Conservation (phyloP, 1,140 invertebrate species). For the Cherax destructor region DNA sequence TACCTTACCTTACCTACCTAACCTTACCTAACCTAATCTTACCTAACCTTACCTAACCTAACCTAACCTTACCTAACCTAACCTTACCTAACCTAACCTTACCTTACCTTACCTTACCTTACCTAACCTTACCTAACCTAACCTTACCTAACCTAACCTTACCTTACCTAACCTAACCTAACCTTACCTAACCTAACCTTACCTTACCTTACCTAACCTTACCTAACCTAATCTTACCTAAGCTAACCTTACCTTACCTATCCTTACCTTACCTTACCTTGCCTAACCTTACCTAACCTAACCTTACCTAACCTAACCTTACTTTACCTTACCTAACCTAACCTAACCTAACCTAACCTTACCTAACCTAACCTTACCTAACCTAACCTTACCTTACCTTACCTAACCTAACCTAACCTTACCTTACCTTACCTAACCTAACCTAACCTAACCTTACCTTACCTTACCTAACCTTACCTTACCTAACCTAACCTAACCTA, state of each 20-base stretch:
- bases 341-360: constrained; percentile 16
- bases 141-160: neutral
- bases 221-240: neutral
- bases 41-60: neutral
- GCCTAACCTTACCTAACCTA: constrained; percentile 6
- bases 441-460: constrained; percentile 20
- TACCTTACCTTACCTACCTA: neutral
- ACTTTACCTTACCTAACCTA: constrained; percentile 23
- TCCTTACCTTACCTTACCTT: constrained; percentile 11
- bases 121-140: neutral
- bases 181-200: neutral
- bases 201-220: neutral
- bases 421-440: constrained; percentile 26
- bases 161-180: neutral
- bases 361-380: constrained; percentile 17
- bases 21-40: neutral
- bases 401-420: constrained; percentile 16
- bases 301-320: neutral
- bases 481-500: neutral
- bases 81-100: constrained; percentile 14
- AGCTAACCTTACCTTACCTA: neutral
- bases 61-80: neutral
- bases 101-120: neutral
- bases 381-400: constrained; percentile 22
- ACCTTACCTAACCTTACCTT: constrained; percentile 13